Evolutionary conservation across 92 coral and sea anemone species (phyloP).

Genomic region (Scolanthus callimorphus): DNA sequence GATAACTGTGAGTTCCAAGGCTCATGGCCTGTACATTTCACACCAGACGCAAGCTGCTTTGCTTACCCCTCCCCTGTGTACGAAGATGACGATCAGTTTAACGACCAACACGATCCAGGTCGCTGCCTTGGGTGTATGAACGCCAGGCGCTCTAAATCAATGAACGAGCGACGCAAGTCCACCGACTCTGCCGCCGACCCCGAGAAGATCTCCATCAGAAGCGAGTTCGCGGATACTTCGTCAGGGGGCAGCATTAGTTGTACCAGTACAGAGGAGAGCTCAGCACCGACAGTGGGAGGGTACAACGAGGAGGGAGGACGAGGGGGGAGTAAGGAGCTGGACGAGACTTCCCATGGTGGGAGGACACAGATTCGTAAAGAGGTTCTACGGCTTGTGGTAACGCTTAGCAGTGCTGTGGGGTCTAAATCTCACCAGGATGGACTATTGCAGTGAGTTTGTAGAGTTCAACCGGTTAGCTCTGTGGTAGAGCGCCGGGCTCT

Average conservation of each 20-base stretch:
- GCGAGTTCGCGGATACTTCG: conserved; percentile 9
- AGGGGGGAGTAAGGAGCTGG: conserved; percentile 33
- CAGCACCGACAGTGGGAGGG: background rate
- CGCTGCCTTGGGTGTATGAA: conserved; percentile 92
- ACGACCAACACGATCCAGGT: conserved; percentile 69
- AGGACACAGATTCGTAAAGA: conserved; percentile 67
- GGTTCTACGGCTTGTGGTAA: conserved; percentile 75
- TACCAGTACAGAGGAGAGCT: background rate
- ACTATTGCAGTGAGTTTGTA: conserved; percentile 78
- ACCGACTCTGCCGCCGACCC: conserved; percentile 34
- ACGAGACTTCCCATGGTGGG: conserved; percentile 65
- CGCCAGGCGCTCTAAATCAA: conserved; percentile 46
- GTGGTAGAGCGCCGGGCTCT: too few species aligned
- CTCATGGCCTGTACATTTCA: conserved; percentile 95
- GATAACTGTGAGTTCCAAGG: conserved; percentile 77
- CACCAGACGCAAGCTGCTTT: conserved; percentile 53
- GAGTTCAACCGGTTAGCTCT: too few species aligned
- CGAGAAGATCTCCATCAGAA: conserved; percentile 29
- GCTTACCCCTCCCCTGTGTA: conserved; percentile 13
- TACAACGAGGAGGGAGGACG: conserved; percentile 5
- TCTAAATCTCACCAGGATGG: conserved; percentile 90
- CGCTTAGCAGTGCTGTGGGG: conserved; percentile 88
- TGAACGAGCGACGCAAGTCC: conserved; percentile 62
- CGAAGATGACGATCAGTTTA: conserved; percentile 11
- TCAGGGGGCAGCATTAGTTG: conserved; percentile 10